Evolutionary conservation across 2,797 vertebrate genomes (phyloP), one percentile per base, ranked within the genome.

Genomic region (Onychomys torridus): DNA sequence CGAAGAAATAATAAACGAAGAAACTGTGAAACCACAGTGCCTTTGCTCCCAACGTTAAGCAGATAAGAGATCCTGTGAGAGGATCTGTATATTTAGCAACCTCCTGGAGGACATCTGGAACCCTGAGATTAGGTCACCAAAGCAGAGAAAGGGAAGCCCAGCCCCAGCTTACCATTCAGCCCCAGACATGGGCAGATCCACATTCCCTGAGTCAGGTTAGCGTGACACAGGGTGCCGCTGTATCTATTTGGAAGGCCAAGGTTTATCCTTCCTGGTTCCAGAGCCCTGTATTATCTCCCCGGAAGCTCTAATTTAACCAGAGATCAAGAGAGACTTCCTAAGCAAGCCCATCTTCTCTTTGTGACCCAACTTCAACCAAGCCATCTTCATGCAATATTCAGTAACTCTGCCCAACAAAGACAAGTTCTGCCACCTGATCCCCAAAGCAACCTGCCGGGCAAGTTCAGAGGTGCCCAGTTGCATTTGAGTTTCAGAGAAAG

Each of bases 401-500:
- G 55, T 16, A 93, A 93, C 4, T 43, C 17, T 12, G 88, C 11
- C 78, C 37, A 79, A 29, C 16, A 79, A 78, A 95, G 25, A 10
- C 49, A 63, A 5, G 19, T 43, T 40, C 76, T 87, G 21, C 40
- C 75, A 27, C 37, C 29, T 34, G 32, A 7, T 93, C 57, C 40
- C n/a, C 61, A 76, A 37, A 75, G 88, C 7, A 57, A 59, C n/a
- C 52, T 73, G 34, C 40, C 69, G 69, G 59, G 46, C 71, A 89
- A 92, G 73, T 57, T n/a, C 73, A 2, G 61, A 37, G 16, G 34
- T 5, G 0, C 4, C 46, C n/a, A 55, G 29, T 55, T 87, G 49
- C 59, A 84, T 63, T 21, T 87, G 57, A 91, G 57, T 92, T 96
- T 92, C 71, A 77, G 8, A 57, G 71, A 91, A 55, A 87, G 1